Percentiles rank a stretch among this genome's conserved stretches.
phyloP scores from a whole-genome alignment of 2,888 invertebrate genomes.

The Megastigmus dorsalis region DNA sequence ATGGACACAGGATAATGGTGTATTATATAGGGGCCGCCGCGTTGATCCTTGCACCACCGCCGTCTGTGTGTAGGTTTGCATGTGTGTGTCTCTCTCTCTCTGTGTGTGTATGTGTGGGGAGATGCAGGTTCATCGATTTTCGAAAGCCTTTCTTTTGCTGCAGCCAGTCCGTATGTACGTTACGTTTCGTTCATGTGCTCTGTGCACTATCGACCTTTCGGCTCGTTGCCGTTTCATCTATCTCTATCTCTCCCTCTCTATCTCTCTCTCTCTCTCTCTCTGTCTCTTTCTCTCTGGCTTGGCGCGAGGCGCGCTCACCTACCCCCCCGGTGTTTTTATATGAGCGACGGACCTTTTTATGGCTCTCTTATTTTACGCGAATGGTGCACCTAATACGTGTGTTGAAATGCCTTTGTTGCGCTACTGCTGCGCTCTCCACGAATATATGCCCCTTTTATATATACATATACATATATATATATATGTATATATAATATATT shows the following conservation, averaged over 20 bases:
- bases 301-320: not conserved
- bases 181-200: not conserved
- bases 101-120: too few species aligned
- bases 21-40: too few species aligned
- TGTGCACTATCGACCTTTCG: conserved; percentile 12
- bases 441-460: conserved; percentile 12
- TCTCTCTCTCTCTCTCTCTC: not conserved
- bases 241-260: not conserved
- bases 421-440: not conserved
- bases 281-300: not conserved
- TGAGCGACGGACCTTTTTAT: conserved; percentile 43
- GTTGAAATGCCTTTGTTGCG: conserved; percentile 49
- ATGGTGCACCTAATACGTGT: conserved; percentile 36
- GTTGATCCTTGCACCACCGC: too few species aligned
- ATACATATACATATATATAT: too few species aligned
- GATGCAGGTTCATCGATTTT: conserved; percentile 49
- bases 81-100: too few species aligned
- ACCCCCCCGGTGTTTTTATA: conserved; percentile 15
- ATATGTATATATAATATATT: too few species aligned
- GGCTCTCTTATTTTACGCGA: conserved; percentile 42
- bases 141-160: conserved; percentile 51
- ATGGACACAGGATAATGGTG: conserved; percentile 43
- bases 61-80: too few species aligned
- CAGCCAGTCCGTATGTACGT: too few species aligned
- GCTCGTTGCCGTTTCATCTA: not conserved